Conservation (phyloP, 2,888 invertebrate genomes). For the Himalopsyche japonica region DNA sequence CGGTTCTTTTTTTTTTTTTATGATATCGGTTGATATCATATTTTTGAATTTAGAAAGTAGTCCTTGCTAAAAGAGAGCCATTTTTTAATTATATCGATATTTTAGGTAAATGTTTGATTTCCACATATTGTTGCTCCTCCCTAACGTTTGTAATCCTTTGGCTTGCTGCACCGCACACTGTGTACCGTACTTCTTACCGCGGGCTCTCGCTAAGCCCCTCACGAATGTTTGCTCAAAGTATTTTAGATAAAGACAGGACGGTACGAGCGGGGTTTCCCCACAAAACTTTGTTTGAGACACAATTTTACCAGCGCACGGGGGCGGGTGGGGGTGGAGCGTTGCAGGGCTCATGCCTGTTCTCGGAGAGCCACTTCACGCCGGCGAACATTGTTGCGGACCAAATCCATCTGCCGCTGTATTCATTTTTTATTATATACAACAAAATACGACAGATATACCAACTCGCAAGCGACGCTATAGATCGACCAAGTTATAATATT, state of each 20-base stretch:
- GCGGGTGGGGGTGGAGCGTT: background rate
- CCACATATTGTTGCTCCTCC: background rate
- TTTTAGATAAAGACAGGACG: constrained; percentile 30
- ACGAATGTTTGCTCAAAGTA: constrained; percentile 36
- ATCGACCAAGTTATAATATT: too few species aligned
- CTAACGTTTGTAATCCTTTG: constrained; percentile 29
- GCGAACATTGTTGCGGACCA: background rate
- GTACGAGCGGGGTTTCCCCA: background rate
- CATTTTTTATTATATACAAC: background rate
- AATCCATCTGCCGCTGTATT: background rate
- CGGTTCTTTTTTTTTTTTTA: too few species aligned
- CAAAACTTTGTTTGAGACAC: constrained; percentile 3
- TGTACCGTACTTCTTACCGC: constrained; percentile 30
- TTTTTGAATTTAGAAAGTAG: too few species aligned
- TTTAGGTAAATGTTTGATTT: too few species aligned
- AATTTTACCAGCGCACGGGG: background rate
- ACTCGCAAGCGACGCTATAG: too few species aligned
- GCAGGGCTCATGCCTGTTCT: background rate
- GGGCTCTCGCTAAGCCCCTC: constrained; percentile 7
- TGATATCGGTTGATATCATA: too few species aligned
- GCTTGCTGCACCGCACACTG: constrained; percentile 35
- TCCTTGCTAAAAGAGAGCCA: too few species aligned
- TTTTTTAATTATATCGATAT: too few species aligned
- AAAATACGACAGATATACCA: background rate
- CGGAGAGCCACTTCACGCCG: background rate